Evolutionary conservation across 2,113 vertebrate genomes (phyloP).

Genomic region (Ramphastos sulfuratus): DNA sequence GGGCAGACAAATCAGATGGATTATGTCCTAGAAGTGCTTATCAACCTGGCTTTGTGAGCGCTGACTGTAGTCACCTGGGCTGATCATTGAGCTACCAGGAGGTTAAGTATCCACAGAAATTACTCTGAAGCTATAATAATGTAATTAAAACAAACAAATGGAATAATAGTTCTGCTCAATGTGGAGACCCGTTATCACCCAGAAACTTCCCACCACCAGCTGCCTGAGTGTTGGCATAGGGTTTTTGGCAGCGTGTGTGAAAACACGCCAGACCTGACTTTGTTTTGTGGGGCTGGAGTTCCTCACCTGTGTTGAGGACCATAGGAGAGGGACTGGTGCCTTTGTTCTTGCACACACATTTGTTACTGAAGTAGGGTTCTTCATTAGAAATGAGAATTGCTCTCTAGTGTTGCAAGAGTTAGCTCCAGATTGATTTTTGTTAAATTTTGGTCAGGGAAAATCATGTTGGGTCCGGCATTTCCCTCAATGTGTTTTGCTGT

Average conservation of each 20-base stretch:
- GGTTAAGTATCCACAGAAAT: neutral
- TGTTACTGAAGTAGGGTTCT: neutral
- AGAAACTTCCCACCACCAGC: neutral
- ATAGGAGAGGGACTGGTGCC: neutral
- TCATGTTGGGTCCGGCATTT: neutral
- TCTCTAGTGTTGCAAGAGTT: neutral
- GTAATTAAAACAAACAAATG: neutral
- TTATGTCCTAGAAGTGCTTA: neutral
- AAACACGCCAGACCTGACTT: neutral
- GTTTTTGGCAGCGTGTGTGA: neutral
- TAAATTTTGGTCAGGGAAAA: neutral
- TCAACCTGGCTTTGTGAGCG: neutral
- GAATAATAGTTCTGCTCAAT: neutral
- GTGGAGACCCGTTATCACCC: neutral
- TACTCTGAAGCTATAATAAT: neutral
- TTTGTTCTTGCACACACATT: fast-evolving
- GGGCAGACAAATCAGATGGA: neutral
- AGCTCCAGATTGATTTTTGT: neutral
- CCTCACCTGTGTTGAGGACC: fast-evolving
- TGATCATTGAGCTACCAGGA: neutral
- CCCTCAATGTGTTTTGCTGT: neutral
- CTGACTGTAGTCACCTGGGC: neutral
- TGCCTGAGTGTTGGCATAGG: neutral
- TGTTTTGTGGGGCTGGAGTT: neutral
- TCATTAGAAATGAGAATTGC: neutral